These are phyloP conservation scores for Momotus momota DNA, from an alignment of 2,797 vertebrate genomes.

Conservation along the genomic window DNA sequence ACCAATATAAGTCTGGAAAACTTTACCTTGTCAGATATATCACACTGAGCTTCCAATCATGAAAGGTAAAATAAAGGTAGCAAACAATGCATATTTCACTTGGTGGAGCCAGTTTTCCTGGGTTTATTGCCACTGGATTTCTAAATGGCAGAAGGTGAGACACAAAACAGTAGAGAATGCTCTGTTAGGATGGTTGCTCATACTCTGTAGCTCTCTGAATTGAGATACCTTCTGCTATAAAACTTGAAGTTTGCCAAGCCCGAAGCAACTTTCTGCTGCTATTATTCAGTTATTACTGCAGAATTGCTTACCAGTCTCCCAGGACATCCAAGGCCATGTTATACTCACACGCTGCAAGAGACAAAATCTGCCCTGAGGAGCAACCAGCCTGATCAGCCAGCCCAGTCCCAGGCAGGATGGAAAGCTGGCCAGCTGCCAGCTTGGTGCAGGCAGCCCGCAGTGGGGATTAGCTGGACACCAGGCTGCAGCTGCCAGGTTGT, in stretches of 20 bases:
- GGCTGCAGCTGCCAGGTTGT: background rate
- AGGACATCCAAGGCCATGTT: background rate
- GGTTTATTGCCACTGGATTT: background rate
- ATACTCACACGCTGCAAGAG: rapidly evolving
- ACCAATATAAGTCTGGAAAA: background rate
- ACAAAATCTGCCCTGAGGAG: background rate
- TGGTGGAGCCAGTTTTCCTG: background rate
- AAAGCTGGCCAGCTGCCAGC: background rate
- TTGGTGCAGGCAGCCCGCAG: rapidly evolving
- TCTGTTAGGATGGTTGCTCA: background rate
- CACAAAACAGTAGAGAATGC: background rate
- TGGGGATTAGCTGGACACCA: rapidly evolving
- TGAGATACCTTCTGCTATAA: background rate
- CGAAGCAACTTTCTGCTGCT: background rate
- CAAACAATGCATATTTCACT: background rate
- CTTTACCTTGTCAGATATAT: background rate
- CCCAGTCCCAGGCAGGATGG: background rate
- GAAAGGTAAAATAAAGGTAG: background rate
- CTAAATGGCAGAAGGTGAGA: background rate
- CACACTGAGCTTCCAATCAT: background rate
- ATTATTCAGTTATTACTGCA: background rate
- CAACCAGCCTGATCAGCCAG: background rate
- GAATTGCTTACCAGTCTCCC: background rate
- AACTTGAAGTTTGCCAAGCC: background rate
- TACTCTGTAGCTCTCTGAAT: background rate